Conservation (phyloP, 2,113 vertebrate genomes). For the Hippocampus abdominalis region DNA sequence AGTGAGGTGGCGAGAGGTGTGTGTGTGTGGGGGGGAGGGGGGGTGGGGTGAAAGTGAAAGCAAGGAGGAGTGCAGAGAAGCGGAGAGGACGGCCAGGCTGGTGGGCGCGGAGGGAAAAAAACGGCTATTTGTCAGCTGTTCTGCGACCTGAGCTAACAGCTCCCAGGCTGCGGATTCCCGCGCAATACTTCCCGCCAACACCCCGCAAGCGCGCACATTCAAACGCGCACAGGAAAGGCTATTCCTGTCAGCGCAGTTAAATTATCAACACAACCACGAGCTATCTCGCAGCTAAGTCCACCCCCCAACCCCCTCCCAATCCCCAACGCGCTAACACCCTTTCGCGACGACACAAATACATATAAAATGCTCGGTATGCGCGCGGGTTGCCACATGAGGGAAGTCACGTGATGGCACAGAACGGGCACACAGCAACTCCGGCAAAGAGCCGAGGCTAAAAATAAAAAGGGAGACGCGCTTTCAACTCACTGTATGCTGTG, state of each 20-base stretch:
- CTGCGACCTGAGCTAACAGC: constrained; percentile 50
- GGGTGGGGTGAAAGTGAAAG: constrained; percentile 38
- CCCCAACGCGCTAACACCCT: not conserved
- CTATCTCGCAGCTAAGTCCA: not conserved
- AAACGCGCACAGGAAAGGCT: constrained; percentile 37
- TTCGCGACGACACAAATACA: not conserved
- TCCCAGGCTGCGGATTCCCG: constrained; percentile 49
- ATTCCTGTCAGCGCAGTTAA: constrained; percentile 7
- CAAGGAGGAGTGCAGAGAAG: constrained; percentile 14
- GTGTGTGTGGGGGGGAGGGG: constrained; percentile 11
- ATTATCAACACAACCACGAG: not conserved
- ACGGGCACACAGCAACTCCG: constrained; percentile 64
- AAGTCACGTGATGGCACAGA: constrained; percentile 59
- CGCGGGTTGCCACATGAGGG: constrained; percentile 16
- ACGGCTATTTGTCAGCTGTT: constrained; percentile 46
- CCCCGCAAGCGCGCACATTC: constrained; percentile 26
- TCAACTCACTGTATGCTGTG: constrained; percentile 11
- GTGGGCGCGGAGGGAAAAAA: not conserved
- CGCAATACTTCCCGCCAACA: constrained; percentile 46
- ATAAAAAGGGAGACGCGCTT: constrained; percentile 61
- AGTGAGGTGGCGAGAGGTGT: not conserved
- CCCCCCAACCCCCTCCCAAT: too few species aligned
- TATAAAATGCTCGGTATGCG: constrained; percentile 16
- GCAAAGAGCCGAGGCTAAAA: constrained; percentile 65
- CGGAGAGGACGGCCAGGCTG: not conserved